Evolutionary conservation across 1,140 invertebrate species (phyloP).

Genomic region (Nymphalis io): DNA sequence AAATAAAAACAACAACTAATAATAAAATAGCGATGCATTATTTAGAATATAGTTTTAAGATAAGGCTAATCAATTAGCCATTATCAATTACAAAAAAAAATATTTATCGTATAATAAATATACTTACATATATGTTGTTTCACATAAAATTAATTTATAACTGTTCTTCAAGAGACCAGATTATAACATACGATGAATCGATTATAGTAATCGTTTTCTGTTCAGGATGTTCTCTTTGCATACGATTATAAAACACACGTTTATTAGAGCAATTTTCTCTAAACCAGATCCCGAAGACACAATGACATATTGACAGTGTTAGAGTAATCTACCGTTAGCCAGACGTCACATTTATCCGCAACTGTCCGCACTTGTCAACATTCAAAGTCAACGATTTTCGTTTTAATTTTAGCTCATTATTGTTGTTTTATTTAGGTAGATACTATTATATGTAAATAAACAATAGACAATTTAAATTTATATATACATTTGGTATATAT

Average conservation of each 20-base stretch:
- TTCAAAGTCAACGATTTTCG: neutral
- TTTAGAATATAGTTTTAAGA: no score
- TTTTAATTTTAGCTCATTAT: no score
- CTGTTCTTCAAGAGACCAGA: conserved; percentile 20
- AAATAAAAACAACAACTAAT: no score
- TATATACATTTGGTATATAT: no score
- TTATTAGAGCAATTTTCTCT: conserved; percentile 70
- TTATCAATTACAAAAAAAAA: no score
- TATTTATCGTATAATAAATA: neutral
- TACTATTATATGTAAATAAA: no score
- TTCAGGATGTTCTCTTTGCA: conserved; percentile 61
- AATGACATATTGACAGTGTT: conserved; percentile 63
- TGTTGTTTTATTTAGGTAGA: no score
- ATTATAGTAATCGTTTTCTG: conserved; percentile 67
- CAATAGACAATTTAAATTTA: no score
- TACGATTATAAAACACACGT: conserved; percentile 63
- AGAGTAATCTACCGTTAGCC: conserved; percentile 35
- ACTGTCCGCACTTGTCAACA: neutral
- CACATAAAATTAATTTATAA: conserved; percentile 1
- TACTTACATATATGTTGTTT: neutral
- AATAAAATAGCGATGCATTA: no score
- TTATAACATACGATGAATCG: conserved; percentile 38
- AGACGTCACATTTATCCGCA: conserved; percentile 8
- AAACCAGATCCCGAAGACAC: conserved; percentile 57
- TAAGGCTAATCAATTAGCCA: no score